Base-by-base conservation (phyloP, 2,888 invertebrate genomes). In the Mimas tiliae region DNA sequence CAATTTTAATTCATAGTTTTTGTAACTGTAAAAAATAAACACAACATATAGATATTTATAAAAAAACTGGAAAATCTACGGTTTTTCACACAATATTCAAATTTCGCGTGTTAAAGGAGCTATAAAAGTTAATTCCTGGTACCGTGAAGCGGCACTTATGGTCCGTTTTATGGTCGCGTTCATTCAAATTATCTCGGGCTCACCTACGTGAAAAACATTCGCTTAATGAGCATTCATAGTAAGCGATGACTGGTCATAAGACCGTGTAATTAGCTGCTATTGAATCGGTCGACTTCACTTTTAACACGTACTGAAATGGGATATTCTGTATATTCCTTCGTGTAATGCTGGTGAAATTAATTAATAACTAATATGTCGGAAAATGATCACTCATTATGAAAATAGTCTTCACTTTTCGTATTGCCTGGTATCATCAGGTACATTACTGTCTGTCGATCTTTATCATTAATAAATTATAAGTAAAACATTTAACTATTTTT, bases 51-150 rank as follows among this genome's bases (percentile, higher is more conserved):
- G 16, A 51, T 21, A 33, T 27, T 27, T 27, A 14, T 14, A 19
- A 33, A 64, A 64, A 64, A 64, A 42, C 12, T 58, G 6, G 55
- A 58, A 58, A 58, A 64, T 62, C 42, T 33, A 48, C 42, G 50
- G 63, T 64, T 79, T 80, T 83, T 81, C 78, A 71, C 80, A 79
- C 77, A 81, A 81, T 79, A 84, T 85, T 85, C 77, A 82, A 86
- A 86, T 83, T 84, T 81, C 69, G 80, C 81, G 82, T 82, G 81
- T 77, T 83, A 83, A 85, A 85, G 83, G 74, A 83, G 86, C 83
- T 78, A 84, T 88, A 85, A 87, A 85, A 74, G 67, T 75, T 77
- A 80, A 82, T 82, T 82, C 86, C 76, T 72, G 71, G 84, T 80
- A 83, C 79, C 86, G 82, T 85, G 87, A 81, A 83, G 79, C 72